These are phyloP conservation scores for Nemotelus nigrinus DNA, from an alignment of 2,888 invertebrate genomes.

Conservation along the genomic window DNA sequence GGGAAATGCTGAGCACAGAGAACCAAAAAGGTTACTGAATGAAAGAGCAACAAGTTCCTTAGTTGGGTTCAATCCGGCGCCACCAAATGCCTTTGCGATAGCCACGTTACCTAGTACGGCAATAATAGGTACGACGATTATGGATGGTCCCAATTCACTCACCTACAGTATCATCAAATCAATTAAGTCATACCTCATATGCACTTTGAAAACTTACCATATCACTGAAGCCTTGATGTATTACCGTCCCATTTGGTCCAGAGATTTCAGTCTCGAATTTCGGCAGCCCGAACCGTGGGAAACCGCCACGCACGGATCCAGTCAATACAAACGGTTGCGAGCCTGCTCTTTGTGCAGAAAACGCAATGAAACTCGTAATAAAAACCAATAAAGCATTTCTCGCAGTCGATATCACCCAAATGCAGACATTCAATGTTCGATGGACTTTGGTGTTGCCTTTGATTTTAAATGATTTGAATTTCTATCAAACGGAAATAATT, in stretches of 20 bases:
- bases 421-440: slow-evolving; percentile 66
- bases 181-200: too few relatives aligned
- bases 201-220: slow-evolving; percentile 55
- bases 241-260: slow-evolving; percentile 56
- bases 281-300: slow-evolving; percentile 75
- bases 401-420: slow-evolving; percentile 84
- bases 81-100: slow-evolving; percentile 93
- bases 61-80: slow-evolving; percentile 85
- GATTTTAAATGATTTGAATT: slow-evolving; percentile 75
- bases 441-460: slow-evolving; percentile 63
- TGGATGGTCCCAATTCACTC: slow-evolving; percentile 83
- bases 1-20: slow-evolving; percentile 90
- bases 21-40: slow-evolving; percentile 84
- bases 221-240: slow-evolving; percentile 57
- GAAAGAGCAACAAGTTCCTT: slow-evolving; percentile 90
- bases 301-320: slow-evolving; percentile 74
- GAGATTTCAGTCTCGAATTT: slow-evolving; percentile 73
- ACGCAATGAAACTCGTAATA: slow-evolving; percentile 69
- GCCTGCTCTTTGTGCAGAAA: slow-evolving; percentile 68
- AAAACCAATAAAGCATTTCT: slow-evolving; percentile 87
- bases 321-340: slow-evolving; percentile 77
- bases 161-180: slow-evolving; percentile 63
- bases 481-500: slow-evolving; percentile 66
- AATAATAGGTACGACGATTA: slow-evolving; percentile 87
- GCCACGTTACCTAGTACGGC: slow-evolving; percentile 94